Conservation (phyloP, 2,888 invertebrate species). For the Nomada fucata region DNA sequence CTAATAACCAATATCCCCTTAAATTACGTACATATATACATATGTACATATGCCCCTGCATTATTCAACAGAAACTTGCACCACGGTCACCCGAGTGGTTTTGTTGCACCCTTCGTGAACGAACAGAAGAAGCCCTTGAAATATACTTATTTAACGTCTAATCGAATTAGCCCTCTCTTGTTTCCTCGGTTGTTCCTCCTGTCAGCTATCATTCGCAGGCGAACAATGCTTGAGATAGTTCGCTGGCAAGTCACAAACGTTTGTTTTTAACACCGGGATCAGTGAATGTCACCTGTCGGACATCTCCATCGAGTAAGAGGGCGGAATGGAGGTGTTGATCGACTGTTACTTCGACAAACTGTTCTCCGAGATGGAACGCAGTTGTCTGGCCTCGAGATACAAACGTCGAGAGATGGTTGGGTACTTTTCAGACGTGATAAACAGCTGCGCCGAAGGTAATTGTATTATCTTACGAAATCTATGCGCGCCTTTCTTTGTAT, state of each 20-base stretch:
- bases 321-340: constrained; percentile 90
- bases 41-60: background rate
- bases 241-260: background rate
- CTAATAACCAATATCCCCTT: constrained; percentile 5
- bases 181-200: constrained; percentile 52
- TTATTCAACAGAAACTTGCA: background rate
- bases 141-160: constrained; percentile 72
- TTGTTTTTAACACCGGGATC: constrained; percentile 11
- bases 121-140: constrained; percentile 75
- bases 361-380: constrained; percentile 89
- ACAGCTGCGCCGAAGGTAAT: constrained; percentile 88
- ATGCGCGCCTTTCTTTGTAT: background rate
- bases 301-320: background rate
- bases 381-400: constrained; percentile 89
- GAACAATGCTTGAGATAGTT: constrained; percentile 58
- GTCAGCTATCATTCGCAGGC: constrained; percentile 64
- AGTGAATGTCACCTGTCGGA: background rate
- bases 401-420: constrained; percentile 90
- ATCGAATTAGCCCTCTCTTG: constrained; percentile 76
- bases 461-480: constrained; percentile 13
- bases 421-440: constrained; percentile 91
- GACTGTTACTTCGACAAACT: constrained; percentile 92
- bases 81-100: background rate
- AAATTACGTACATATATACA: background rate
- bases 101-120: constrained; percentile 28